These are phyloP conservation scores for Lamprologus callipterus DNA, from an alignment of 2,113 vertebrate genomes.

Conservation along the genomic window DNA sequence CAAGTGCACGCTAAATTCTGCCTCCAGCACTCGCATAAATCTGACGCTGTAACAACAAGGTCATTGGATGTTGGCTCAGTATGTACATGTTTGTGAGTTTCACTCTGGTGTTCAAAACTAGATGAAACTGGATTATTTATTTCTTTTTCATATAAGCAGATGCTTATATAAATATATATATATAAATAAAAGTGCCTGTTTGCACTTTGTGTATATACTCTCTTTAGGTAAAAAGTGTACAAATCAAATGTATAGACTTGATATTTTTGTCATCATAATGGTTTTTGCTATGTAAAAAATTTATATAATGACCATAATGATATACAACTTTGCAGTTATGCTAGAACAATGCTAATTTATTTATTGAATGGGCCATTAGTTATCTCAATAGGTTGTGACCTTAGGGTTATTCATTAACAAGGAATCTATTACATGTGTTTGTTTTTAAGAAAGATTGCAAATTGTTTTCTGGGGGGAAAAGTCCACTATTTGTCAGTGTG, in stretches of 20 bases:
- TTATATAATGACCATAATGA: constrained; percentile 18
- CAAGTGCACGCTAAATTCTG: neutral
- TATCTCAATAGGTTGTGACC: constrained; percentile 3
- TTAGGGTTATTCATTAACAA: neutral
- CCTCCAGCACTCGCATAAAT: constrained; percentile 10
- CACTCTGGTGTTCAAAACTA: neutral
- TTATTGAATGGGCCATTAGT: neutral
- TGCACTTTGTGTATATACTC: constrained; percentile 72
- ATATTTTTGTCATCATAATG: constrained; percentile 16
- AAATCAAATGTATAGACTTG: constrained; percentile 26
- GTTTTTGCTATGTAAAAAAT: constrained; percentile 43
- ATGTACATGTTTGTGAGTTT: neutral
- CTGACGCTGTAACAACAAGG: constrained; percentile 17
- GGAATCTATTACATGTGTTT: neutral
- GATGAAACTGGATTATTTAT: neutral
- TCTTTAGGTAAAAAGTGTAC: constrained; percentile 36
- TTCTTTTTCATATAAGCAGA: constrained; percentile 19
- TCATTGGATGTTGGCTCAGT: neutral
- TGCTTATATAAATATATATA: constrained; percentile 43
- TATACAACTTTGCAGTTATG: neutral
- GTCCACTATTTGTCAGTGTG: neutral
- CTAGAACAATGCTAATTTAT: neutral
- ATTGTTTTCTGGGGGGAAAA: neutral
- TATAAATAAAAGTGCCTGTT: constrained; percentile 72
- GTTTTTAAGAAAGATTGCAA: neutral